A percentile compares a stretch with the other conserved stretches of the same genome.
These are phyloP conservation scores for Fundulus diaphanus DNA, from an alignment of 2,797 vertebrate species.

Conservation along the genomic window DNA sequence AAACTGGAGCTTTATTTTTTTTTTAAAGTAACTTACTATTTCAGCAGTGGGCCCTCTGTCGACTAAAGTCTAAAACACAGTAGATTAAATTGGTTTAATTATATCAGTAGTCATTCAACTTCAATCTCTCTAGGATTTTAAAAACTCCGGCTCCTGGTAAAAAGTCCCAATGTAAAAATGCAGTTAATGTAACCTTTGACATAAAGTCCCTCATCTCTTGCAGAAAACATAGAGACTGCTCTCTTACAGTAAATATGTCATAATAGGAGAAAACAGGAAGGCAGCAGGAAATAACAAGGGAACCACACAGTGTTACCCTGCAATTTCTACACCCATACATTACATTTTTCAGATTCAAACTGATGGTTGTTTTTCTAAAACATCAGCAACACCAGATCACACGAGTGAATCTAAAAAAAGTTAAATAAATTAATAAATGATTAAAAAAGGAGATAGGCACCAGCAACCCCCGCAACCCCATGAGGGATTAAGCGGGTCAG, in stretches of 20 bases:
- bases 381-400: background rate
- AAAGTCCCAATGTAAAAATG: background rate
- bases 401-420: background rate
- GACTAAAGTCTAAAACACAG: background rate
- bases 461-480: no score
- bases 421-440: background rate
- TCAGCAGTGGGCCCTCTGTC: background rate
- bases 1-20: background rate
- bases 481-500: no score
- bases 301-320: constrained; percentile 7
- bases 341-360: background rate
- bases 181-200: background rate
- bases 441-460: no score
- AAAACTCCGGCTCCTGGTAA: background rate
- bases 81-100: background rate
- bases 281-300: constrained; percentile 50
- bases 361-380: background rate
- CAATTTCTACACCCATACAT: background rate
- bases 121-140: background rate
- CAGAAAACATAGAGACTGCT: constrained; percentile 1
- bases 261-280: constrained; percentile 46
- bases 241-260: constrained; percentile 38
- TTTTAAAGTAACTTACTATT: background rate
- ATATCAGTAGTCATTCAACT: background rate
- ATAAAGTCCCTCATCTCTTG: background rate